Base-by-base conservation (phyloP, 2,888 invertebrate genomes). In the Meta bourneti region DNA sequence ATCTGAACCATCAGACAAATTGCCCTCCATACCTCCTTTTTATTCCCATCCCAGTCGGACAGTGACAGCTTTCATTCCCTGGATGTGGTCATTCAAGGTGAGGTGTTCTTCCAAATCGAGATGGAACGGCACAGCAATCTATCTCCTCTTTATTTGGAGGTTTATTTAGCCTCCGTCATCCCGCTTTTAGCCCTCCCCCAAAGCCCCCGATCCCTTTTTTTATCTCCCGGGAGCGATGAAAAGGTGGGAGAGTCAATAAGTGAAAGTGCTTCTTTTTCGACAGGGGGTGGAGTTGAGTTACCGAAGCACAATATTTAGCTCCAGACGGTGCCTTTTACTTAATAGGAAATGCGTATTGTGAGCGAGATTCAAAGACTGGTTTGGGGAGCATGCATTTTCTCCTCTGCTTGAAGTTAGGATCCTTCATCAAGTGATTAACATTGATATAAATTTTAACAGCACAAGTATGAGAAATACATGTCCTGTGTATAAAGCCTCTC, bases 181-280 rank as follows among this genome's bases (percentile, higher is more conserved):
- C 61, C 61, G 72, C 54, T 51, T 49, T 71, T 6, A 70, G 49
- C 89, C 70, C 71, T 49, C 74, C 69, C 70, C 19, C 77, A 19
- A 52, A 52, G 20, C 48, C 49, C 51, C 16, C 1, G 8, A 34
- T 6, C 71, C 80, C 72, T 86, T 75, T 74, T 51, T 61, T 80
- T 74, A 54, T 82, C 87, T 72, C 87, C 69, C 8, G 91, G 91
- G 91, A 91, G 54, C 91, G 87, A 91, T 91, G 91, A 91, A 91
- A 91, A 91, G 87, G 91, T 87, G 91, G 91, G 87, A 78, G 87
- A 91, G 91, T 91, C 91, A 91, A 88, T 91, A 91, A 91, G 87
- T 54, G 91, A 91, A 91, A 91, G 91, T 91, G 91, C 82, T 88
- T 71, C 79, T 78, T 79, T 91, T 75, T 19, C n/a, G 20, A 8